Base-by-base conservation (phyloP, 2,888 invertebrate genomes). In the Cremastinae sp. region DNA sequence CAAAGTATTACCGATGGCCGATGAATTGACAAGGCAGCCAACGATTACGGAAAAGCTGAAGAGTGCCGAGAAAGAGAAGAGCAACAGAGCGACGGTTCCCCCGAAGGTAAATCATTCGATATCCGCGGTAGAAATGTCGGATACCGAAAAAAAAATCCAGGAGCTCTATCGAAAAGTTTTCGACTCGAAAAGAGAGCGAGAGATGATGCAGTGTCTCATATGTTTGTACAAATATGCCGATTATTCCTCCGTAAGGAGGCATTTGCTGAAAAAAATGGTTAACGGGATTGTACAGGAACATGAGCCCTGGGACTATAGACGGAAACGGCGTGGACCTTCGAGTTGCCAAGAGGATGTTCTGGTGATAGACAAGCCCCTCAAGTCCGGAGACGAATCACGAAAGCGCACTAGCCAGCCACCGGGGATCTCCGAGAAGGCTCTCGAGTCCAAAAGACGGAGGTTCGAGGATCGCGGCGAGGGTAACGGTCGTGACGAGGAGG, bases 1-100 rank as follows among this genome's bases (percentile, higher is more conserved):
- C 0, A 65, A 69, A 10, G 77, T 74, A 54, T 49, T 65, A 8
- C 75, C 80, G 45, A 34, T 80, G 51, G 16, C 22, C 2, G 22
- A 53, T 9, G 62, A 22, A 28, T n/a, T 38, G 65, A 20, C 9
- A 28, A 43, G 5, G 14, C 16, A 4, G 16, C 28, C 43, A n/a
- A 3, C n/a, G 1, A 2, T 2, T 2, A 9, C 2, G n/a, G 10
- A n/a, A 9, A 16, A 22, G 10, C 8, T 14, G 3, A 10, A n/a
- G 9, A 45, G 16, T 43, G 9, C 43, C 8, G 28, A 16, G 18
- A 34, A 41, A 28, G 18, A 16, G 36, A 34, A 38, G 1, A 47
- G 9, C 16, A 9, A 47, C 3, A 34, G n/a, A 4, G 0, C 28
- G 18, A 2, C 7, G 7, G 34, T 12, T 12, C 7, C 12, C n/a